Base-by-base conservation (phyloP, 2,888 invertebrate species). In the Tenthredo mesomela region DNA sequence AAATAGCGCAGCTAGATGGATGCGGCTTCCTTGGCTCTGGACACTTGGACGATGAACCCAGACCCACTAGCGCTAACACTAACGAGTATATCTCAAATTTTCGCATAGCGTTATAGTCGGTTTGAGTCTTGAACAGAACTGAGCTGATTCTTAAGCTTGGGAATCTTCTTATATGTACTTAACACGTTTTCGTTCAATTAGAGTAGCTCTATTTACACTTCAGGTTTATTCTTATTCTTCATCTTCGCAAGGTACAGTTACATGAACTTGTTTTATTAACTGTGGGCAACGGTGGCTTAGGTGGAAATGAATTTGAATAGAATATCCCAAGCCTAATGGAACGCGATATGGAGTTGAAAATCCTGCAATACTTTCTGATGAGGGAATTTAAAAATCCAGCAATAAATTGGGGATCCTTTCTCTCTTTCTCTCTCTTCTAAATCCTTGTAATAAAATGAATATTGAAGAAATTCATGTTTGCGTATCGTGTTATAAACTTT, bases 21-120 rank as follows among this genome's bases (percentile, higher is more conserved):
- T 93, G 92, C 12, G 92, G 89, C 87, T 91, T 92, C 86, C 89
- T 89, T 21, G 88, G 65, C 85, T 91, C 90, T 25, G 92, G 92
- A 80, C 92, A 92, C 77, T 89, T 91, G 12, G 91, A 91, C n/a
- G 90, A 87, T n/a, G 40, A 12, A 5, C n/a, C 25, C 4, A 61
- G 10, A 21, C 21, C 80, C 1, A 58, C 15, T 40, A 82, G 9
- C 15, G 33, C n/a, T 21, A 87, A 84, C 78, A 67, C 43, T 33
- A 58, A 70, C 37, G 47, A 84, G 37, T 9, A 67, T 73, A 82
- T 40, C 80, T 77, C 9, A 15, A 75, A 82, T 47, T 29, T 43
- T 29, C 25, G 43, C 58, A 33, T 61, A 61, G 29, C 18, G 43
- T 10, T 43, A 43, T 43, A 43, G 25, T 29, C n/a, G 12, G 4